Evolutionary conservation across 1,140 invertebrate genomes (phyloP), one percentile per base, ranked within the genome.

Genomic region (Hormaphis cornu): DNA sequence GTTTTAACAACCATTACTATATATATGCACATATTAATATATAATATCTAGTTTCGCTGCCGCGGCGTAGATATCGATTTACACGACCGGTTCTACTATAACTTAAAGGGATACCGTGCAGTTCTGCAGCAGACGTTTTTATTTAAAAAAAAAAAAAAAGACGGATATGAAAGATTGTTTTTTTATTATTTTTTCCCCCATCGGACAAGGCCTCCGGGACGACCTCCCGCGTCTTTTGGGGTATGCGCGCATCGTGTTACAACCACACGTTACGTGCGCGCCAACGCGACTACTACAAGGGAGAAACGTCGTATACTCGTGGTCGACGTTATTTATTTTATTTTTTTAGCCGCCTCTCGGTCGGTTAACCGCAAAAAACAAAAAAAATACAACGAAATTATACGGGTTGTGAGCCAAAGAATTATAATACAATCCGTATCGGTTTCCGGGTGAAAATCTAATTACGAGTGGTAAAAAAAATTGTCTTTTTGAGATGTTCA

Each of bases 1-100:
- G 24, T 18, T 40, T 56, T 40, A 58, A 40, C 14, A 40, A 58
- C 54, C 54, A 58, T 20, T 37, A 20, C 33, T 37, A 56, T 33
- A 33, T 53, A 20, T 53, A 53, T 28, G 7, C 22, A 50, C 16
- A n/a, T n/a, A n/a, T n/a, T n/a, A n/a, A n/a, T n/a, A n/a, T 53
- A 30, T 33, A 54, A 58, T 58, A 58, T 58, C 54, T 58, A 40
- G 22, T 58, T 58, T 58, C 54, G 3, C 16, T 14, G n/a, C 20
- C n/a, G n/a, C 14, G 14, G n/a, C 20, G 26, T 63, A 46, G 42
- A 46, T 66, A 66, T 66, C 44, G 35, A 66, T 66, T 66, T 66
- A 50, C 61, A 66, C 14, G 61, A 66, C 61, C 61, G 61, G 61
- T 66, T 66, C 50, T n/a, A n/a, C n/a, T 20, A 3, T 33, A 63